Conservation (phyloP, 2,113 vertebrate species). For the Carassius auratus region DNA sequence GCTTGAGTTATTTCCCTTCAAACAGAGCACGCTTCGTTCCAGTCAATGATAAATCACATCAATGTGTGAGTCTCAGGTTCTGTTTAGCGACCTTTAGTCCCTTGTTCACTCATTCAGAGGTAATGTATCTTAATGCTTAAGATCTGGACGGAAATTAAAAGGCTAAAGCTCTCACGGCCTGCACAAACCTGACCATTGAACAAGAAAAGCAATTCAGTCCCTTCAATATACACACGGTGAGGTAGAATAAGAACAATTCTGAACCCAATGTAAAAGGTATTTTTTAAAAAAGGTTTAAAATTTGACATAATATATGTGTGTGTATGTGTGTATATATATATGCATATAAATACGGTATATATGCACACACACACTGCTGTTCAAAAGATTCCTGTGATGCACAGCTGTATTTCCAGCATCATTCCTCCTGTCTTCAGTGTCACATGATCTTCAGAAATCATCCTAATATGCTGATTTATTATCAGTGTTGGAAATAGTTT, state of each 20-base stretch:
- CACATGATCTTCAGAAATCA: too few species aligned
- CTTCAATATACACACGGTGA: neutral
- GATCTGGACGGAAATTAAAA: neutral
- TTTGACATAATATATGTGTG: too few species aligned
- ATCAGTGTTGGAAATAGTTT: too few species aligned
- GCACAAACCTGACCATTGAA: neutral
- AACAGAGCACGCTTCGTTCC: neutral
- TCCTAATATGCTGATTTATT: too few species aligned
- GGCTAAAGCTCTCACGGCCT: neutral
- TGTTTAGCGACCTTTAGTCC: slow-evolving; percentile 25
- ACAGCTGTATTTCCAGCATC: too few species aligned
- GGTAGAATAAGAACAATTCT: neutral
- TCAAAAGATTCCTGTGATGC: too few species aligned
- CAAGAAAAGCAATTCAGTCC: neutral
- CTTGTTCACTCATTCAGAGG: neutral
- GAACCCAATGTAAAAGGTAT: neutral
- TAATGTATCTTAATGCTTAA: slow-evolving; percentile 16
- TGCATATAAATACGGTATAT: too few species aligned
- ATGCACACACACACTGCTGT: too few species aligned
- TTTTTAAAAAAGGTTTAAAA: too few species aligned
- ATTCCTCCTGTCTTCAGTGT: too few species aligned
- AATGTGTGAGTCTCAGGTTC: neutral
- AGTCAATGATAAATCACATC: slow-evolving; percentile 30
- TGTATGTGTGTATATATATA: too few species aligned
- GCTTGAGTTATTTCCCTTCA: neutral